Evolutionary conservation across 2,888 invertebrate species (phyloP).

Genomic region (Hirtodrosophila trivittata): DNA sequence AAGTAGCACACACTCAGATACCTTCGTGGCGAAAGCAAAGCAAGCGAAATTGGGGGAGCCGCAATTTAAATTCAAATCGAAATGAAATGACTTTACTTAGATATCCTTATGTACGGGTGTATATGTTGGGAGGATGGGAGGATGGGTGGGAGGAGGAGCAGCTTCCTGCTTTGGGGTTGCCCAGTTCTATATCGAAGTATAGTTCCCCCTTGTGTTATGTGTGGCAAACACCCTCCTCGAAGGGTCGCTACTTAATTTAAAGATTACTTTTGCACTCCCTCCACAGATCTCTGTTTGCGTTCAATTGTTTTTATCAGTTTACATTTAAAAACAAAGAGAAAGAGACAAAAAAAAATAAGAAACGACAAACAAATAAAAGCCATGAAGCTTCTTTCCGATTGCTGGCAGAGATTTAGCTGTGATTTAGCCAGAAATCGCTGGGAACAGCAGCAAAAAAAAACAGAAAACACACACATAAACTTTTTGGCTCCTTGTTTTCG

Average conservation of each 20-base stretch:
- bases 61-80: constrained; percentile 74
- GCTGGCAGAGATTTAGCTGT: constrained; percentile 72
- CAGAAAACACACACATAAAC: constrained; percentile 66
- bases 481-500: constrained; percentile 56
- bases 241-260: constrained; percentile 64
- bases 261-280: constrained; percentile 63
- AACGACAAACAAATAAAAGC: constrained; percentile 71
- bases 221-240: constrained; percentile 13
- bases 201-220: not conserved
- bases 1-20: constrained; percentile 13
- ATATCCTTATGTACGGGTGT: constrained; percentile 47
- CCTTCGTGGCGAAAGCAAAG: constrained; percentile 49
- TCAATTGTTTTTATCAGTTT: constrained; percentile 81
- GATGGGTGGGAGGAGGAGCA: not conserved
- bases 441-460: constrained; percentile 39
- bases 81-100: constrained; percentile 68
- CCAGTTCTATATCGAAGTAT: not conserved
- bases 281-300: constrained; percentile 64
- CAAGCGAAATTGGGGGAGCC: constrained; percentile 9
- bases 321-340: constrained; percentile 68
- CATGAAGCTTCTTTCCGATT: constrained; percentile 45
- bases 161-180: not conserved
- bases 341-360: constrained; percentile 29
- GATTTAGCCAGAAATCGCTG: constrained; percentile 74
- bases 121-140: not conserved